These are phyloP conservation scores for Tenthredo distinguenda DNA, from an alignment of 2,888 invertebrate genomes.

Conservation along the genomic window DNA sequence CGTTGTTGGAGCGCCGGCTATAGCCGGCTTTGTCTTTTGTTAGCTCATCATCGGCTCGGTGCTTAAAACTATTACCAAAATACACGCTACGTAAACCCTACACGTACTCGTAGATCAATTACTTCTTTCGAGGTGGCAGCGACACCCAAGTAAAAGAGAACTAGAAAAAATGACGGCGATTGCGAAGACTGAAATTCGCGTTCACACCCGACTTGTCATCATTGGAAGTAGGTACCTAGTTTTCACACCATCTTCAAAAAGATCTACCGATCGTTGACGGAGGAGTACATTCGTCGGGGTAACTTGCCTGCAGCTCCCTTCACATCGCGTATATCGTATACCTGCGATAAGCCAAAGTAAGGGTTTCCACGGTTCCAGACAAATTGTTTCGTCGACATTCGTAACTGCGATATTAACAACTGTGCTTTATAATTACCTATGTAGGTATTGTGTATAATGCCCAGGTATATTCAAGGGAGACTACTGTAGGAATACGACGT, in stretches of 20 bases:
- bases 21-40: conserved; percentile 46
- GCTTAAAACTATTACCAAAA: conserved; percentile 9
- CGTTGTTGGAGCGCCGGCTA: conserved; percentile 74
- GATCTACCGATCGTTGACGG: conserved; percentile 11
- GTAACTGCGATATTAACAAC: neutral
- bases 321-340: neutral
- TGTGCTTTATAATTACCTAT: neutral
- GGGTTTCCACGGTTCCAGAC: neutral
- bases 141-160: neutral
- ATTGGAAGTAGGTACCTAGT: neutral
- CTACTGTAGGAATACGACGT: neutral
- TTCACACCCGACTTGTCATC: conserved; percentile 1
- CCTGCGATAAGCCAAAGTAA: neutral
- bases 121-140: neutral
- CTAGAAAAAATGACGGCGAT: neutral
- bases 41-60: neutral
- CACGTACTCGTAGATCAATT: neutral
- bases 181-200: neutral
- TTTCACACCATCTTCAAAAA: neutral
- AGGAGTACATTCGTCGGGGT: neutral
- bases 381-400: neutral
- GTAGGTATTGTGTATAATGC: neutral
- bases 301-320: neutral
- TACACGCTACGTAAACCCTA: neutral
- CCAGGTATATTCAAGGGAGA: neutral